Evolutionary conservation across 2,888 invertebrate species (phyloP), one percentile per base, ranked within the genome.

Genomic region (Ornithoptera priamus): DNA sequence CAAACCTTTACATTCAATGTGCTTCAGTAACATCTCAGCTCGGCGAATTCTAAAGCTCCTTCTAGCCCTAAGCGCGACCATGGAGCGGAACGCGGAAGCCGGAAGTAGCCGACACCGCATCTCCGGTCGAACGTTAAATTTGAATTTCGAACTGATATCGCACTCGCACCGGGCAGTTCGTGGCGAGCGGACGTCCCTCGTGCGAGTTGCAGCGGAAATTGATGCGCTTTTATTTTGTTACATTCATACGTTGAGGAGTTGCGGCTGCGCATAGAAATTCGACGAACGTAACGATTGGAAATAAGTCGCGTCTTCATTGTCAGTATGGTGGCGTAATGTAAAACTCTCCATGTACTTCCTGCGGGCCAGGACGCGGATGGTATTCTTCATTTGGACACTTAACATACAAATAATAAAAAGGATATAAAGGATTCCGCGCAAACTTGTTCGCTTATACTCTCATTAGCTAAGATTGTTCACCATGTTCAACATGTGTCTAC

Each of bases 81-180:
- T 75, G 67, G 67, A 79, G 78, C 77, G 76, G 79, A 77, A 75
- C 77, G 76, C 72, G 62, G 68, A 75, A 75, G 82, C 83, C 84
- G 89, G 89, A 88, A 72, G 76, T 79, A 74, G 75, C 83, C 78
- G 85, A 83, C 86, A 80, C 79, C 83, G 81, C 84, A 85, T 87
- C 86, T 90, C 90, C 90, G 90, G 90, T 90, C 88, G 89, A 80
- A 81, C 83, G 89, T 84, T 87, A 87, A 89, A 91, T 91, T 90
- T 90, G 88, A 88, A 91, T 90, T 88, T 85, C 82, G 86, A 88
- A 87, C 84, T 80, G 86, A 81, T 89, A 89, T 79, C 86, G 81
- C 86, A 89, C 77, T 89, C 82, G 79, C 78, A 73, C 75, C 75
- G 76, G 78, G 82, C 85, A 86, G 86, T 85, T 85, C 85, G 88